These are phyloP conservation scores for Dendropsophus ebraccatus DNA, from an alignment of 2,113 vertebrate genomes.

Conservation along the genomic window DNA sequence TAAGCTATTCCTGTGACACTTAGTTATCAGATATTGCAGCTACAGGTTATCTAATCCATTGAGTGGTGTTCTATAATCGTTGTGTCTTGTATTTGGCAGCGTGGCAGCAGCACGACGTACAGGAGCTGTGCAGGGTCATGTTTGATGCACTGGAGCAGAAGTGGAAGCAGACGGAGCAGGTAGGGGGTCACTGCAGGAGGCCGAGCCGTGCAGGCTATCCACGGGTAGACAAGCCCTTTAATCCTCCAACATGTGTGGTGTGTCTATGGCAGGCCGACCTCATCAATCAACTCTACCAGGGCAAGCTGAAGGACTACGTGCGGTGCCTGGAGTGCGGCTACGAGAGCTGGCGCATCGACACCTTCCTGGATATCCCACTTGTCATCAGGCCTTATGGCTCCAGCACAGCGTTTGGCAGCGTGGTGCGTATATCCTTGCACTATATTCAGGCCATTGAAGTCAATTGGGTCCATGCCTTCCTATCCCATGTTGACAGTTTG, in stretches of 20 bases:
- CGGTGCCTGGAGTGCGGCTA: conserved; percentile 97
- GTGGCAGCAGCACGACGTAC: conserved; percentile 99
- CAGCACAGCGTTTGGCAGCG: conserved; percentile 94
- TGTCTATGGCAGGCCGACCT: conserved; percentile 88
- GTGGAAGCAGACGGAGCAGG: conserved; percentile 99
- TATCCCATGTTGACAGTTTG: too few species aligned
- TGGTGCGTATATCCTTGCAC: conserved; percentile 84
- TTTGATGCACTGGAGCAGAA: conserved; percentile 99
- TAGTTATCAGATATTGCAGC: too few species aligned
- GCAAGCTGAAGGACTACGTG: conserved; percentile 98
- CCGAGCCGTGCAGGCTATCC: neutral
- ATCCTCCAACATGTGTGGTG: conserved; percentile 43
- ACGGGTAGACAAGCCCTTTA: neutral
- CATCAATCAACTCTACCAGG: conserved; percentile 98
- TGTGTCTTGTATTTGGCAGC: conserved; percentile 77
- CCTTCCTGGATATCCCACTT: conserved; percentile 96
- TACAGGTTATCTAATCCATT: too few species aligned
- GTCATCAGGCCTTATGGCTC: conserved; percentile 97
- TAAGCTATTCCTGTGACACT: too few species aligned
- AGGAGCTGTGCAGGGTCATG: conserved; percentile 98
- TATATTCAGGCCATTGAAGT: too few species aligned
- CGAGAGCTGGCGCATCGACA: conserved; percentile 98
- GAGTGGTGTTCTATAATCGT: too few species aligned
- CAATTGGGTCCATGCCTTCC: too few species aligned
- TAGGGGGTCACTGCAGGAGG: conserved; percentile 62